Evolutionary conservation across 2,888 invertebrate species (phyloP).

Genomic region (Cremastobaeus sp.): DNA sequence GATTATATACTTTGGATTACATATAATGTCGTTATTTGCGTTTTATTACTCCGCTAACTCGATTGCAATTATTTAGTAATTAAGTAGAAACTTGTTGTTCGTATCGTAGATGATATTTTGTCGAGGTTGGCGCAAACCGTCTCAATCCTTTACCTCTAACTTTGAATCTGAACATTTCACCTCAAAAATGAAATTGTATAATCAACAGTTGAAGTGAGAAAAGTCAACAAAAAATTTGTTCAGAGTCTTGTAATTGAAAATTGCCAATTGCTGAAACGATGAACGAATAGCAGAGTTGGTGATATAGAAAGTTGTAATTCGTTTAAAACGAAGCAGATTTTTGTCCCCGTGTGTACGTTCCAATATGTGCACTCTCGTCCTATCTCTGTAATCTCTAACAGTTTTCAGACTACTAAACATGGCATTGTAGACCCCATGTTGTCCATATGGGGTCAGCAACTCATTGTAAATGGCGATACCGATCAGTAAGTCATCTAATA

Average conservation of each 20-base stretch:
- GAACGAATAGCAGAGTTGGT: too few species aligned
- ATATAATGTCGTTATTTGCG: too few species aligned
- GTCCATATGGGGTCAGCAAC: constrained; percentile 98
- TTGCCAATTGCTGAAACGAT: too few species aligned
- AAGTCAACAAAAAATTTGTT: too few species aligned
- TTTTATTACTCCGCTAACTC: too few species aligned
- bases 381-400: constrained; percentile 78
- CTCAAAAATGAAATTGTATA: too few species aligned
- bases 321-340: constrained; percentile 50
- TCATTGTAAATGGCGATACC: constrained; percentile 98
- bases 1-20: too few species aligned
- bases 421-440: constrained; percentile 99
- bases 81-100: too few species aligned
- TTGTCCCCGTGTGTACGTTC: constrained; percentile 62
- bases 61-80: too few species aligned
- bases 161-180: background rate
- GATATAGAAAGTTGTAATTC: constrained; percentile 7
- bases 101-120: too few species aligned
- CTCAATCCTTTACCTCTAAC: background rate
- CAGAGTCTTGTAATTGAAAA: too few species aligned
- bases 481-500: constrained; percentile 91
- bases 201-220: background rate
- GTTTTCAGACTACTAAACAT: constrained; percentile 87
- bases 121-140: too few species aligned
- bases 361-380: constrained; percentile 67